Evolutionary conservation across 2,797 vertebrate species (phyloP).

Genomic region (Siniperca scherzeri): DNA sequence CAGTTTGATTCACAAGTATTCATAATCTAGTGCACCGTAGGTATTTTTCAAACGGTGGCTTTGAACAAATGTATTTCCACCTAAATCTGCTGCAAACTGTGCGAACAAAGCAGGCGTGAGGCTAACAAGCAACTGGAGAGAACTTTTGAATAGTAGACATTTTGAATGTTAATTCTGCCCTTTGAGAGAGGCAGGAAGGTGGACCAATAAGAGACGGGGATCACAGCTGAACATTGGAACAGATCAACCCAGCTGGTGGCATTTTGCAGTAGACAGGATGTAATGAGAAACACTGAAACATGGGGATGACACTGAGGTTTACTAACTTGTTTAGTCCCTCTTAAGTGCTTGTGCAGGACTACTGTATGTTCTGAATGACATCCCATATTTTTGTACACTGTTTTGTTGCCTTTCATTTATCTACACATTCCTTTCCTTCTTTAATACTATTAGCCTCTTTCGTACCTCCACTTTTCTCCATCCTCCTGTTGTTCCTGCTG

Average conservation of each 20-base stretch:
- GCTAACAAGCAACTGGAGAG: background rate
- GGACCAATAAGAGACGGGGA: background rate
- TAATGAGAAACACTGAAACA: constrained; percentile 22
- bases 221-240: background rate
- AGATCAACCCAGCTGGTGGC: constrained; percentile 2
- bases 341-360: constrained; percentile 39
- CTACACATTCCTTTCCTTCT: constrained; percentile 30
- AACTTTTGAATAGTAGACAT: constrained; percentile 18
- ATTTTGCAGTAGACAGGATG: constrained; percentile 12
- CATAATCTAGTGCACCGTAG: background rate
- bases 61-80: background rate
- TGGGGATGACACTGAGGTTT: background rate
- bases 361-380: constrained; percentile 24
- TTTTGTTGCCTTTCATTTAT: constrained; percentile 31
- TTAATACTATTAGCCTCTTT: constrained; percentile 10
- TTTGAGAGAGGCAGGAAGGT: constrained; percentile 2
- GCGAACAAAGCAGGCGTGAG: background rate
- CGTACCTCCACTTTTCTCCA: constrained; percentile 26
- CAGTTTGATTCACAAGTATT: background rate
- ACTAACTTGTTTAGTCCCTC: background rate
- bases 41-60: background rate
- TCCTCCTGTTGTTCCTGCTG: constrained; percentile 15
- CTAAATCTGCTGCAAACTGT: background rate
- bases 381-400: background rate
- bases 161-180: constrained; percentile 54